Base-by-base conservation (phyloP, 64 coral and sea anemone genomes). In the Astreopora myriophthalma region DNA sequence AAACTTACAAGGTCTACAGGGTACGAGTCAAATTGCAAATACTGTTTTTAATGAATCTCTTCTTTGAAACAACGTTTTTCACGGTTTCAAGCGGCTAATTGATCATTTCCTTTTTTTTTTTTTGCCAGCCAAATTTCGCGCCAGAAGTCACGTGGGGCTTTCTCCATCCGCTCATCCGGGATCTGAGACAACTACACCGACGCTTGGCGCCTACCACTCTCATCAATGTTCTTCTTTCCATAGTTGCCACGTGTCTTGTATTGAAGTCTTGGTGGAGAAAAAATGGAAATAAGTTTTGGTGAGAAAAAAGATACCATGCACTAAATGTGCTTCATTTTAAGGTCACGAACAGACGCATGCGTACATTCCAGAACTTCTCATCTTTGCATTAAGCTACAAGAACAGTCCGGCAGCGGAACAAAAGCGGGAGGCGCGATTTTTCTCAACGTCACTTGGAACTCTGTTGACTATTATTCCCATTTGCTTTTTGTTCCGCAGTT, bases 231-330 rank as follows among this genome's bases (percentile, higher is more conserved):
- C 65, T 98, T 4, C 83, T 98, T 5, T 94, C 91, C 34, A 65
- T 61, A 17, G 92, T 92, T 4, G 55, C 94, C 20, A 51, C 77
- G 28, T 39, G 71, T 40, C 85, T 94, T 8, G 42, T 94, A 36
- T 34, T 94, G n/a, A 98, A 94, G 62, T 60, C 91, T 23, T 98
- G 96, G 96, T 98, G 96, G 96, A 98, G 92, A 37, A 91, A 82
- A 66, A 94, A 79, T 44, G 92, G 96, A 26, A 75, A 83, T 22
- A 67, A 69, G 16, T 69, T 92, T 3, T 75, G 92, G 96, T 98
- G n/a, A n/a, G n/a, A 69, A 94, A 89, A 49, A 8, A 10, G 3
- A 10, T 31, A 2, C 14, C 14, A 31, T 16, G 11, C 3, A 34
- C 10, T 58, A 13, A 20, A 13, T 17, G 10, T 58, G 19, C 3